phyloP scores from a whole-genome alignment of 2,888 invertebrate species.

The Drosophila picticornis region DNA sequence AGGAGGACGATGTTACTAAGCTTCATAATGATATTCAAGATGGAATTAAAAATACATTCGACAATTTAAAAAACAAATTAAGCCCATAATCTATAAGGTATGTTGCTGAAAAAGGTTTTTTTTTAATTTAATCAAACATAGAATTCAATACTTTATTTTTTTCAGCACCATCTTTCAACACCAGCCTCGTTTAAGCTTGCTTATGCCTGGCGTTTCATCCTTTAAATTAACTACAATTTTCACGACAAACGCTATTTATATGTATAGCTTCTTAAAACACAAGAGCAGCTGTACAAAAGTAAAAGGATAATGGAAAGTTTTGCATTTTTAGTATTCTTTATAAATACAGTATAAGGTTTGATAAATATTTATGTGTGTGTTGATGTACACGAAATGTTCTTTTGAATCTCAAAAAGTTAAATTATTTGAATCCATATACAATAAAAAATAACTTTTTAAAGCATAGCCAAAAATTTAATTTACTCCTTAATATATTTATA shows the following conservation, averaged over 20 bases:
- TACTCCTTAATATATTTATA: background rate
- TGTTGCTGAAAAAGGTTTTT: background rate
- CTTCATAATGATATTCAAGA: slow-evolving; percentile 59
- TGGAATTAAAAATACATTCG: slow-evolving; percentile 40
- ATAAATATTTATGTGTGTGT: slow-evolving; percentile 39
- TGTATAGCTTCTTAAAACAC: background rate
- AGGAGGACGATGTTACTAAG: slow-evolving; percentile 70
- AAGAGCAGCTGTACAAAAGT: slow-evolving; percentile 2
- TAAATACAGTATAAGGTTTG: slow-evolving; percentile 46
- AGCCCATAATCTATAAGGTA: slow-evolving; percentile 19
- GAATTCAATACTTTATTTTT: background rate
- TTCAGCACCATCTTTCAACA: slow-evolving; percentile 20
- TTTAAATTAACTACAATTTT: slow-evolving; percentile 7
- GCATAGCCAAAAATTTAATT: background rate
- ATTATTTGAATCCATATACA: slow-evolving; percentile 38
- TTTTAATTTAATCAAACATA: background rate
- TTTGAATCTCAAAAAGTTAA: slow-evolving; percentile 33
- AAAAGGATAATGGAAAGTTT: slow-evolving; percentile 20
- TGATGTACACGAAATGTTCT: slow-evolving; percentile 18
- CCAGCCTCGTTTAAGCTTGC: slow-evolving; percentile 3
- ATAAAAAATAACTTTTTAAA: slow-evolving; percentile 24
- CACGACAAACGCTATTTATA: slow-evolving; percentile 14
- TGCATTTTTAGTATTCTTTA: slow-evolving; percentile 44
- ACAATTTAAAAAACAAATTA: slow-evolving; percentile 53
- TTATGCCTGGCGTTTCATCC: slow-evolving; percentile 14